Evolutionary conservation across 2,113 vertebrate genomes (phyloP).

Genomic region (Loxodonta africana): DNA sequence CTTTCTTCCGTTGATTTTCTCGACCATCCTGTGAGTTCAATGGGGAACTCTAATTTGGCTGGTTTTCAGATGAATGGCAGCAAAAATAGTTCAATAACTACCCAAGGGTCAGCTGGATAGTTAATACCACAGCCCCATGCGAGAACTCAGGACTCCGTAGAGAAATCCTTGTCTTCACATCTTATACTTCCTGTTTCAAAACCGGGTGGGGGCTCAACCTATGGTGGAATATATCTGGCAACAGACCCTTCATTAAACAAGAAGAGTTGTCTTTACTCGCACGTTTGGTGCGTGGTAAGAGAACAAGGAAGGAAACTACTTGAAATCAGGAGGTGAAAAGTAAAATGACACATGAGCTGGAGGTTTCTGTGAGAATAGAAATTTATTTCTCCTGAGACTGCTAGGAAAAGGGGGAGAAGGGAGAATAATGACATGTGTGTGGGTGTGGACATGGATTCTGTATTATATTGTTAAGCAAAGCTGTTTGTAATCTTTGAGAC

Average conservation of each 20-base stretch:
- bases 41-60: background rate
- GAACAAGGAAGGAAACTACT: background rate
- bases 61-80: conserved; percentile 1
- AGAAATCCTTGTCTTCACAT: background rate
- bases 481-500: conserved; percentile 73
- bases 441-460: conserved; percentile 57
- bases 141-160: background rate
- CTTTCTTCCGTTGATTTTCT: conserved; percentile 56
- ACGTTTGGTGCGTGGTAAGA: background rate
- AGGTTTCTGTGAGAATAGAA: conserved; percentile 42
- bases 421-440: background rate
- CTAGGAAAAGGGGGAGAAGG: background rate
- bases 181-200: background rate
- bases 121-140: background rate
- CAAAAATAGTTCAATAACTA: conserved; percentile 3
- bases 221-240: background rate
- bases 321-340: conserved; percentile 23
- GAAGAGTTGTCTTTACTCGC: background rate
- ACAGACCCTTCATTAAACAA: background rate
- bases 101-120: background rate
- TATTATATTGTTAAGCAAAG: conserved; percentile 71
- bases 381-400: conserved; percentile 35
- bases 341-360: conserved; percentile 31
- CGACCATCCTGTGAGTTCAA: background rate
- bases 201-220: too few species aligned